Base-by-base conservation (phyloP, 1,140 invertebrate genomes). In the Drosophila mayri region DNA sequence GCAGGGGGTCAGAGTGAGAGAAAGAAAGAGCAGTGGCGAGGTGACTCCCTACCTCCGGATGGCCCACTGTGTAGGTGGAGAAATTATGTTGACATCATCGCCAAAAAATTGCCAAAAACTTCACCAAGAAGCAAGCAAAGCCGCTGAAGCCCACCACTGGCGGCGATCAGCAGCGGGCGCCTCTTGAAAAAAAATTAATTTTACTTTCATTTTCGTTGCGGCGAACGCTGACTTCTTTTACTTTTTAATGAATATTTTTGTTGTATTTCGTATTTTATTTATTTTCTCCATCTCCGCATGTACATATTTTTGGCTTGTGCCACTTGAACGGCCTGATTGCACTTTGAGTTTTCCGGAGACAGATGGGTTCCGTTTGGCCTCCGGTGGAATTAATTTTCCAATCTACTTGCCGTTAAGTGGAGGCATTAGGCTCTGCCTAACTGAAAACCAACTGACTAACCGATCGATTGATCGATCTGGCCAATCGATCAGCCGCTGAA, bases 21-120 rank as follows among this genome's bases (percentile, higher is more conserved):
- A 61, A 16, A 41, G 22, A 25, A n/a, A 40, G 25, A 66, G 10
- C 22, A 47, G 30, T 6, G 18, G 14, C 16, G 50, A 38, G 46
- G 46, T 16, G 38, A 49, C 35, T 54, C 20, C 47, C 47, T 55
- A 28, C 28, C 49, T 14, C 49, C 30, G 44, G 58, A 50, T 77
- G 54, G 84, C 84, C 80, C 47, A 76, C 84, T 90, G 85, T 90
- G 85, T 90, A 90, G 85, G 85, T 90, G 85, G 86, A 90, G 85
- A 90, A 90, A 90, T 90, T 90, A 85, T 90, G 85, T 90, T 90
- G 85, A 90, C 85, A 90, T 90, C 85, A 90, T 90, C 85, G 85
- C 86, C 81, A 81, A 90, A 90, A 90, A 84, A 70, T 87, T 59
- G 83, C 83, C 80, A 55, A 55, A 55, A 55, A 55, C 52, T 55